A percentile compares a stretch with the other conserved stretches of the same genome.
Conservation (phyloP, 2,888 invertebrate species). For the Danaus chrysippus region DNA sequence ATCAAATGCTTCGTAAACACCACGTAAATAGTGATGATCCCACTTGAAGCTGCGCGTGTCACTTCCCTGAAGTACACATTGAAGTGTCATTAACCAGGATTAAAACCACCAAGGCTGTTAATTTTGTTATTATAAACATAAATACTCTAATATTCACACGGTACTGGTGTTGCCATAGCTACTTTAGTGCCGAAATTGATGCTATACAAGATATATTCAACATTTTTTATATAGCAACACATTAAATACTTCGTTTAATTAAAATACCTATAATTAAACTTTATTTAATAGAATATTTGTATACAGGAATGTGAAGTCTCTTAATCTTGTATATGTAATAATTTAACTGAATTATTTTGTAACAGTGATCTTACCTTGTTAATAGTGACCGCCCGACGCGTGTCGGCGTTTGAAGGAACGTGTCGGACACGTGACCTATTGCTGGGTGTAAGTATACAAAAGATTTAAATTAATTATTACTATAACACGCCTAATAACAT, state of each 20-base stretch:
- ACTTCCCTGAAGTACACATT: conserved; percentile 18
- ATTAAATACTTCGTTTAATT: no score
- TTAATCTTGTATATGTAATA: no score
- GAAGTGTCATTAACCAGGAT: conserved; percentile 14
- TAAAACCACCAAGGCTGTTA: neutral
- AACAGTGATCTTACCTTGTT: neutral
- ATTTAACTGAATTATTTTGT: neutral
- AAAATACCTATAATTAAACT: no score
- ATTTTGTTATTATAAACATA: neutral
- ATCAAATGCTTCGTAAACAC: conserved; percentile 46
- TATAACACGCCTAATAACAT: no score
- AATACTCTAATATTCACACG: conserved; percentile 2
- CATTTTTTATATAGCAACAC: no score
- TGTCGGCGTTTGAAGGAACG: conserved; percentile 10
- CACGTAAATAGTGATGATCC: conserved; percentile 55
- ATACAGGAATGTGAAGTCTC: no score
- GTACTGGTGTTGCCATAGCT: neutral
- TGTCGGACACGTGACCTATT: neutral
- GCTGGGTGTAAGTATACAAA: no score
- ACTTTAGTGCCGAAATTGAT: no score
- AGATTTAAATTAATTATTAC: no score
- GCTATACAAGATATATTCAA: no score
- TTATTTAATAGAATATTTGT: no score
- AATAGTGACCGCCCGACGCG: neutral
- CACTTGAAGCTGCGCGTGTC: conserved; percentile 63